Base-by-base conservation (phyloP, 30 jellyfish, hydroid and myxozoan species). In the Chrysaora quinquecirrha region DNA sequence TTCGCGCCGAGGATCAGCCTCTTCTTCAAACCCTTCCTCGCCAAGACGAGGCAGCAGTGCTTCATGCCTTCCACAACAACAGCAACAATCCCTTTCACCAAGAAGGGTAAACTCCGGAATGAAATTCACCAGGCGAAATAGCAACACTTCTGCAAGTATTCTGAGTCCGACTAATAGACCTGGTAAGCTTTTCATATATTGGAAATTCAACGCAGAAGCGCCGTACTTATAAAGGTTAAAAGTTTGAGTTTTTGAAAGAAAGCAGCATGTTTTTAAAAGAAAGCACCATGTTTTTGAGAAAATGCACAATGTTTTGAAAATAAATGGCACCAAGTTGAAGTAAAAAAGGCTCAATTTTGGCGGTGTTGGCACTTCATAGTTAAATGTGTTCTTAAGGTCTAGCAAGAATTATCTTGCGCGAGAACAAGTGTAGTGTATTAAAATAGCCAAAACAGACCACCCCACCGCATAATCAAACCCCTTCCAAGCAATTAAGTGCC, bases 1-100 rank as follows among this genome's bases (percentile, higher is more conserved):
- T 28, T 30, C 76, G 68, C 27, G 78, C 52, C 56, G 92, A 24
- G 33, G 73, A 21, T 69, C 85, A 19, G 66, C 78, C 60, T 25
- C 46, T 22, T 69, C 85, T 24, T 48, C 92, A 30, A 60, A 33
- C 25, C 92, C 92, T 50, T 62, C 92, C 19, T 82, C 92, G 38
- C 73, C 79, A 28, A 71, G 82, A 47, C 67, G 52, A 30, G 73
- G 92, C 80, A 71, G 49, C 22, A 38, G 58, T 1, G 0, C 80
- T 2, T 50, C 84, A 11, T 47, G 28, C 22, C 32, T 68, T 1
- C 22, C 80, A 6, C 56, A 74, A 24, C 73, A 21, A 61, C 79
- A 30, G 24, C 78, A 12, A 48, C 54, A 64, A 32, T 67, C 90
- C 27, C 50, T 82, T 50, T 82, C 92, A 20, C 92, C 92, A 34